Conservation (phyloP, 2,797 vertebrate species). For the Oreonectes daqikongensis region DNA sequence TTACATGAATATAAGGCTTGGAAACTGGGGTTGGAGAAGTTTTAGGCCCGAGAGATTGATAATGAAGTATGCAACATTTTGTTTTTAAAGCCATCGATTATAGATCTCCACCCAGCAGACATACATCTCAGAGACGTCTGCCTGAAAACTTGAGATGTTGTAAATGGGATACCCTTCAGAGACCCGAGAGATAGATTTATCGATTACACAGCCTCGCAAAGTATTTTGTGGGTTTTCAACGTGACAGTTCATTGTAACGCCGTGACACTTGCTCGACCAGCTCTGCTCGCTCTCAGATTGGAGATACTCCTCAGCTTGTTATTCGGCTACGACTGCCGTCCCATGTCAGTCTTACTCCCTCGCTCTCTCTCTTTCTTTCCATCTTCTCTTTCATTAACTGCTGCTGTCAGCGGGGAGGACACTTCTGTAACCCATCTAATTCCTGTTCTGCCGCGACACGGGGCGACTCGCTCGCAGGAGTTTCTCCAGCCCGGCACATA, state of each 20-base stretch:
- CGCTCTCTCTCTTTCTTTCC: conserved; percentile 23
- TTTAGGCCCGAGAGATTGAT: conserved; percentile 7
- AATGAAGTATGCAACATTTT: not conserved
- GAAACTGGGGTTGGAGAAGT: not conserved
- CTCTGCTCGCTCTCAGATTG: conserved; percentile 37
- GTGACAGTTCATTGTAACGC: conserved; percentile 26
- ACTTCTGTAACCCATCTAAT: conserved; percentile 56
- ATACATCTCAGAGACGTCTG: too few relatives aligned
- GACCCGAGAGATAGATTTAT: conserved; percentile 62
- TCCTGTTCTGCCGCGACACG: conserved; percentile 19
- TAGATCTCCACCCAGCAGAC: too few relatives aligned
- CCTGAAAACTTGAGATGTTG: conserved; percentile 21
- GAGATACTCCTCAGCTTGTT: conserved; percentile 45
- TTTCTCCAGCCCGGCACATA: conserved; percentile 51
- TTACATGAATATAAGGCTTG: not conserved
- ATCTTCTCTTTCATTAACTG: conserved; percentile 58
- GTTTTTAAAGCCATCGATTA: too few relatives aligned
- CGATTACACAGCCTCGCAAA: conserved; percentile 8
- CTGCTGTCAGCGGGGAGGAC: conserved; percentile 53
- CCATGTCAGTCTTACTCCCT: conserved; percentile 55
- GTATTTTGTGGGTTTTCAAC: conserved; percentile 36
- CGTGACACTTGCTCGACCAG: conserved; percentile 38
- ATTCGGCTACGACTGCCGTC: conserved; percentile 40
- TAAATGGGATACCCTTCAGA: conserved; percentile 60
- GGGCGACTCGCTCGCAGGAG: conserved; percentile 28